These are phyloP conservation scores for Cheiracanthium punctorium DNA, from an alignment of 2,888 invertebrate species.

Conservation along the genomic window DNA sequence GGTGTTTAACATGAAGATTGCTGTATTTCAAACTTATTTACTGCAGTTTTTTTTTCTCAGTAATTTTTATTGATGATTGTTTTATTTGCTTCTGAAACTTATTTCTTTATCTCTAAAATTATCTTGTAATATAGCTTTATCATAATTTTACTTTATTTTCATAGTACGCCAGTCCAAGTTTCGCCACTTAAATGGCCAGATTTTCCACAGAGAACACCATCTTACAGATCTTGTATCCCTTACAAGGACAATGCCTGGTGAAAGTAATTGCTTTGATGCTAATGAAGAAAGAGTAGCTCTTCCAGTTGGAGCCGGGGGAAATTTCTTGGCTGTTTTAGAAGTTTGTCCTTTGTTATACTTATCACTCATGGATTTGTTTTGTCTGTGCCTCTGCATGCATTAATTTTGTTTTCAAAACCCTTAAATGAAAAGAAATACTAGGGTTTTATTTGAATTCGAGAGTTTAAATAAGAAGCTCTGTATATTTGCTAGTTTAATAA, in stretches of 20 bases:
- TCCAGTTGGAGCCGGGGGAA: constrained; percentile 92
- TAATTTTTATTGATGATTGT: neutral
- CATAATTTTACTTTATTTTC: constrained; percentile 31
- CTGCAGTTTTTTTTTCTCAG: too few relatives aligned
- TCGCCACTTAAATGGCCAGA: constrained; percentile 92
- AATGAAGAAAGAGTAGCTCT: constrained; percentile 92
- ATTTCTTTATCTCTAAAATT: neutral
- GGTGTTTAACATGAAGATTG: too few relatives aligned
- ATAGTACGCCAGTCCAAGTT: constrained; percentile 91
- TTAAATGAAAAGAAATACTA: too few relatives aligned
- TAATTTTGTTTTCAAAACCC: too few relatives aligned
- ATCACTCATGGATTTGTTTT: too few relatives aligned
- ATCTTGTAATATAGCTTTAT: neutral
- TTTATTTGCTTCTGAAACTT: neutral
- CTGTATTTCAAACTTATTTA: too few relatives aligned
- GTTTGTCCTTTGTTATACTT: too few relatives aligned
- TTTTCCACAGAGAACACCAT: constrained; percentile 91
- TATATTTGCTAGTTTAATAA: too few relatives aligned
- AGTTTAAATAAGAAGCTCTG: too few relatives aligned
- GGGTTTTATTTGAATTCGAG: too few relatives aligned
- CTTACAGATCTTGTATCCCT: constrained; percentile 94
- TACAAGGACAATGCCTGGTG: constrained; percentile 92
- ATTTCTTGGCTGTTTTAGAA: constrained; percentile 90
- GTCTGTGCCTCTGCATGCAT: too few relatives aligned
- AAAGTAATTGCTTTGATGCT: constrained; percentile 94